Percentiles rank a stretch among this genome's conserved stretches.
phyloP scores from a whole-genome alignment of 2,113 vertebrate genomes.

The Pagrus major region DNA sequence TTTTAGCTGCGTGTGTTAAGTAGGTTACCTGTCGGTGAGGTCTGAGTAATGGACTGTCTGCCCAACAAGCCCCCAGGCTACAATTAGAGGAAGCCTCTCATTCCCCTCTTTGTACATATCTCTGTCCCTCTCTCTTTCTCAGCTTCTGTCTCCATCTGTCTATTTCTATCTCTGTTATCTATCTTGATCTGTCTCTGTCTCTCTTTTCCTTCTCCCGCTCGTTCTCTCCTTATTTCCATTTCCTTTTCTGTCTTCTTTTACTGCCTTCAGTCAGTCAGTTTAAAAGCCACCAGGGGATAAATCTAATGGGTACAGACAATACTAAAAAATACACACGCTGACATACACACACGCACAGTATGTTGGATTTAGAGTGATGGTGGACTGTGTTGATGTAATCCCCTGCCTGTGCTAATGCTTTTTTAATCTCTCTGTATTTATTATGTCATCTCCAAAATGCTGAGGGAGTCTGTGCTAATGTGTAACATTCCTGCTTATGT shows the following conservation, averaged over 20 bases:
- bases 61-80: slow-evolving; percentile 69
- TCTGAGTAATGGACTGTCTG: slow-evolving; percentile 72
- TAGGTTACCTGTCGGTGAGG: slow-evolving; percentile 70
- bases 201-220: background rate
- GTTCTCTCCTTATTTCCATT: slow-evolving; percentile 31
- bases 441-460: slow-evolving; percentile 12
- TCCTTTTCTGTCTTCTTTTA: slow-evolving; percentile 27
- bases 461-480: slow-evolving; percentile 2
- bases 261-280: slow-evolving; percentile 39
- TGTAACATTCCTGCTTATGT: slow-evolving; percentile 5
- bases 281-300: slow-evolving; percentile 50
- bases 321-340: background rate
- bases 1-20: slow-evolving; percentile 67
- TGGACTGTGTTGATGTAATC: slow-evolving; percentile 30
- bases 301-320: slow-evolving; percentile 33
- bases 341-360: background rate
- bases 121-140: slow-evolving; percentile 15
- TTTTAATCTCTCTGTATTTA: slow-evolving; percentile 47
- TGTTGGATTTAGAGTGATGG: slow-evolving; percentile 24
- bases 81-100: slow-evolving; percentile 71
- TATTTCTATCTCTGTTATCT: slow-evolving; percentile 37
- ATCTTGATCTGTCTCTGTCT: background rate
- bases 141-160: slow-evolving; percentile 32
- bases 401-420: slow-evolving; percentile 32
- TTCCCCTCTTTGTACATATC: slow-evolving; percentile 51